A percentile compares a stretch with the other conserved stretches of the same genome.
Conservation (phyloP, 1,140 invertebrate genomes). For the Drosophila athabasca region DNA sequence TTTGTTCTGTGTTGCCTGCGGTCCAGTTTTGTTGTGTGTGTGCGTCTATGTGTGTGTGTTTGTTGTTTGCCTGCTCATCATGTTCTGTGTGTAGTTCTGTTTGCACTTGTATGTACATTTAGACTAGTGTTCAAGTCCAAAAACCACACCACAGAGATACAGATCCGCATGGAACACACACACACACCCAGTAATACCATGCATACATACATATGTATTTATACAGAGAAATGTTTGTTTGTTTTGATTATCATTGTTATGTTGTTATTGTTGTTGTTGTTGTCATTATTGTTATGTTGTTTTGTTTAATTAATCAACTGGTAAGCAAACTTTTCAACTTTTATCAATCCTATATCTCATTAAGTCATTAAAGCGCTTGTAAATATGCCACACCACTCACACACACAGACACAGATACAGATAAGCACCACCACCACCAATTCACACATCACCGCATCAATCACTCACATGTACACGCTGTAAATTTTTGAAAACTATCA, state of each 20-base stretch:
- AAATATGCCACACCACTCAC: conserved; percentile 51
- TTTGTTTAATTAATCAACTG: conserved; percentile 78
- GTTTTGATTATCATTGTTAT: conserved; percentile 40
- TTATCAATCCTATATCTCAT: conserved; percentile 52
- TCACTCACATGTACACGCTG: conserved; percentile 35
- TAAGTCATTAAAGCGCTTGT: conserved; percentile 76
- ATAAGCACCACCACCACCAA: no score
- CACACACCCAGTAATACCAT: no score
- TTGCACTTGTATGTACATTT: conserved; percentile 10
- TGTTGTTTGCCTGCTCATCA: neutral
- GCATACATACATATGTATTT: no score
- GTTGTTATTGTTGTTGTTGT: conserved; percentile 47
- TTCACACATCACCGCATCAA: conserved; percentile 4
- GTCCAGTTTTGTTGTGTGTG: conserved; percentile 34
- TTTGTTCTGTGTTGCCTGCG: conserved; percentile 17
- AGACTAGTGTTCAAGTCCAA: no score
- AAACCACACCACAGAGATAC: no score
- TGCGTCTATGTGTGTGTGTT: neutral
- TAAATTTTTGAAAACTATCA: conserved; percentile 34
- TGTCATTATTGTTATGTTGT: conserved; percentile 71
- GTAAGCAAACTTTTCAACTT: conserved; percentile 79
- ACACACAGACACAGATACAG: neutral
- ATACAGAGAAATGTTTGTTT: conserved; percentile 14
- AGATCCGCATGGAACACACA: neutral
- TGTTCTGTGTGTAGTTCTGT: neutral